Evolutionary conservation across 2,888 invertebrate genomes (phyloP).

Genomic region (Phyllotreta cruciferae): DNA sequence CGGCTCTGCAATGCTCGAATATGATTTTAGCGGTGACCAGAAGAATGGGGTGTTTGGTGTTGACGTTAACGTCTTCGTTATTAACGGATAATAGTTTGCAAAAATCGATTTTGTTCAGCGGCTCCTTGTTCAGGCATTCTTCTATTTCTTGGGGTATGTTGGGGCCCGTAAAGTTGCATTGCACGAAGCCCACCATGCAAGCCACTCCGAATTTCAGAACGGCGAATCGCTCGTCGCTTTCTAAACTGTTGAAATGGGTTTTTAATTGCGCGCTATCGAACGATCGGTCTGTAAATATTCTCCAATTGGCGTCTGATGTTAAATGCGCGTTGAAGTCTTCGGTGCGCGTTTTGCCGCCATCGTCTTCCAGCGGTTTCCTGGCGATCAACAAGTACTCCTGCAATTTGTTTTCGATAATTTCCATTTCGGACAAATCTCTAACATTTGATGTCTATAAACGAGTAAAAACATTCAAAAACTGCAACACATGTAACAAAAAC

Average conservation of each 20-base stretch:
- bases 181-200: slow-evolving; percentile 75
- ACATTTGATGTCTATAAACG: too few species aligned
- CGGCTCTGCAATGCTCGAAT: slow-evolving; percentile 54
- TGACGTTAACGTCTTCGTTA: slow-evolving; percentile 73
- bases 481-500: too few species aligned
- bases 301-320: slow-evolving; percentile 44
- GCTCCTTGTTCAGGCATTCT: slow-evolving; percentile 59
- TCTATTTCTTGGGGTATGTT: slow-evolving; percentile 59
- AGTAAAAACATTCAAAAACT: too few species aligned
- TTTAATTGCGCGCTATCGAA: slow-evolving; percentile 43
- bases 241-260: slow-evolving; percentile 42
- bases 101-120: slow-evolving; percentile 61
- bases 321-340: slow-evolving; percentile 27
- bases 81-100: slow-evolving; percentile 62
- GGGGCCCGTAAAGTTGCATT: slow-evolving; percentile 85
- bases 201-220: slow-evolving; percentile 66
- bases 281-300: slow-evolving; percentile 42
- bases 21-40: slow-evolving; percentile 59
- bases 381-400: too few species aligned
- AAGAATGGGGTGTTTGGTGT: slow-evolving; percentile 67
- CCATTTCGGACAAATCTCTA: too few species aligned
- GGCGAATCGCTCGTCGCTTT: slow-evolving; percentile 60
- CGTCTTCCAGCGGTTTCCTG: not conserved
- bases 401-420: too few species aligned
- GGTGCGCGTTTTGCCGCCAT: not conserved